Conservation (phyloP, 2,888 invertebrate species). For the Hermaeophaga mercurialis region DNA sequence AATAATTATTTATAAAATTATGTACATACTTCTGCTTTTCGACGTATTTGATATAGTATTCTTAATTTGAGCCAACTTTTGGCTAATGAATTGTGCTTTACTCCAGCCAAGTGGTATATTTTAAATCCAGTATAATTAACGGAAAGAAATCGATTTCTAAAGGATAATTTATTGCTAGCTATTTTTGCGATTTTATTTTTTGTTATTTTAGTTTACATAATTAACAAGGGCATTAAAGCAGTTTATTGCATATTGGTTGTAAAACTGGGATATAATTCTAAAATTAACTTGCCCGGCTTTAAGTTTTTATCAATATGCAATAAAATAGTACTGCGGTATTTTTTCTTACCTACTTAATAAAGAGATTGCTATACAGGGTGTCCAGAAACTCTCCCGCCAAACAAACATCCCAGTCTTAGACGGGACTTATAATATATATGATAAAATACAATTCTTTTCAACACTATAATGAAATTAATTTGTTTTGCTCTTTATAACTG, state of each 20-base stretch:
- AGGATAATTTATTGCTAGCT: slow-evolving; percentile 1
- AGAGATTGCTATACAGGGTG: too few species aligned
- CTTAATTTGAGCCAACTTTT: slow-evolving; percentile 7
- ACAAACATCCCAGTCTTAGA: too few species aligned
- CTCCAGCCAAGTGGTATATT: neutral
- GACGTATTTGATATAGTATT: neutral
- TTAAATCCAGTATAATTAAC: slow-evolving; percentile 7
- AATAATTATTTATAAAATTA: too few species aligned
- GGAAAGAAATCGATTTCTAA: neutral
- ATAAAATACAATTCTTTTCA: too few species aligned
- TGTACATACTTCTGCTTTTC: neutral
- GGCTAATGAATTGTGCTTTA: neutral
- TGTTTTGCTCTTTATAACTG: too few species aligned
- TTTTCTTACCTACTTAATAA: too few species aligned
- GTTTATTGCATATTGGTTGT: slow-evolving; percentile 4
- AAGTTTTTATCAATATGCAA: too few species aligned
- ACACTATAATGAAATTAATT: too few species aligned
- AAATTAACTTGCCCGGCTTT: slow-evolving; percentile 1
- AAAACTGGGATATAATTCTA: neutral
- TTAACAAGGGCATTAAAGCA: slow-evolving; percentile 3
- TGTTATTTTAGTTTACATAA: neutral
- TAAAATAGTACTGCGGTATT: too few species aligned
- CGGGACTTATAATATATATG: too few species aligned
- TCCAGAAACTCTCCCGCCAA: too few species aligned
- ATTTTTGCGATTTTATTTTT: slow-evolving; percentile 7